Percentiles rank a stretch among this genome's conserved stretches.
Evolutionary conservation across 1,140 invertebrate species (phyloP).

Genomic region (Melipona quadrifasciata): DNA sequence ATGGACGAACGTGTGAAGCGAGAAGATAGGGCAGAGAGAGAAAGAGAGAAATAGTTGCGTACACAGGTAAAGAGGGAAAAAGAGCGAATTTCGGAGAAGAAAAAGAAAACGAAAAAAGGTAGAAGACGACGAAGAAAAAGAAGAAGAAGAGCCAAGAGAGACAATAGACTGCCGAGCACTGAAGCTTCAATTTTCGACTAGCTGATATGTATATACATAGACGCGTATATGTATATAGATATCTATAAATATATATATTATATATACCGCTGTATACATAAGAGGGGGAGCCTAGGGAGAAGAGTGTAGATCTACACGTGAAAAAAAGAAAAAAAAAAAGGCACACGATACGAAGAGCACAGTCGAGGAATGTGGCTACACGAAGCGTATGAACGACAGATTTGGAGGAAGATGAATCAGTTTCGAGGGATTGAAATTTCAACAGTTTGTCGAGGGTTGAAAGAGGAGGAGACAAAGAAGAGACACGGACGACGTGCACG

Average conservation of each 20-base stretch:
- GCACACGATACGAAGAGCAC: background rate
- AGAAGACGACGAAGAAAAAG: slow-evolving; percentile 18
- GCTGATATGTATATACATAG: slow-evolving; percentile 66
- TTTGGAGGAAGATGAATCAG: slow-evolving; percentile 32
- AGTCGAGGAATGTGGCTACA: background rate
- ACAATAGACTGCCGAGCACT: slow-evolving; percentile 81
- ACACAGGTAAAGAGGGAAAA: background rate
- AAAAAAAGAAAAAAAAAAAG: no score
- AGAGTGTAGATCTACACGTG: background rate
- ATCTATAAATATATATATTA: slow-evolving; percentile 49
- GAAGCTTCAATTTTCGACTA: slow-evolving; percentile 78
- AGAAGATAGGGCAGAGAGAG: background rate
- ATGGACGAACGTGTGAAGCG: no score
- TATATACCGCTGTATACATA: slow-evolving; percentile 59
- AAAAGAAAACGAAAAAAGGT: slow-evolving; percentile 10
- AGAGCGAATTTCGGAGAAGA: background rate
- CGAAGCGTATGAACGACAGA: background rate
- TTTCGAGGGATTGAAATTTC: slow-evolving; percentile 38
- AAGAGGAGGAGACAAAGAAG: background rate
- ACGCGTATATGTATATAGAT: slow-evolving; percentile 41
- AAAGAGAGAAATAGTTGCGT: background rate
- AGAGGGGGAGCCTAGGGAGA: slow-evolving; percentile 35
- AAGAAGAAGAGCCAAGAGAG: slow-evolving; percentile 77
- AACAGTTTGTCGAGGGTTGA: background rate
- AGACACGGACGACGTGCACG: slow-evolving; percentile 5